A percentile compares a stretch with the other conserved stretches of the same genome.
phyloP scores from a whole-genome alignment of 2,888 invertebrate genomes.

The Cephus rjabovi region DNA sequence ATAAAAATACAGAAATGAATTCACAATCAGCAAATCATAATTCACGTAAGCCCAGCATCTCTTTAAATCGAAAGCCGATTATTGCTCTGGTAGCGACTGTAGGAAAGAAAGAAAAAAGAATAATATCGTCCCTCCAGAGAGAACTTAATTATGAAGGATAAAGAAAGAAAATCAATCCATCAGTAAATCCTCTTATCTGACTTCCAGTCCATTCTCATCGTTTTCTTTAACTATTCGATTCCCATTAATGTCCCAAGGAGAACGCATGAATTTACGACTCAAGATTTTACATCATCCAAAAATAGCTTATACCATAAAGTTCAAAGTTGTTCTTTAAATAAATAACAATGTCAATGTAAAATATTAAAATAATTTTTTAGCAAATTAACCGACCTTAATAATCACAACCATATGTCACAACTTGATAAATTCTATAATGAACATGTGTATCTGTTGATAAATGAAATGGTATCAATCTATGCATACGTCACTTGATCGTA shows the following conservation, averaged over 20 bases:
- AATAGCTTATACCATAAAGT: background rate
- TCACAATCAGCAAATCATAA: background rate
- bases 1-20: too few relatives aligned
- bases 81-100: background rate
- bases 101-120: background rate
- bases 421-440: too few relatives aligned
- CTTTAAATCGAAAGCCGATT: background rate
- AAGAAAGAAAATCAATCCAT: conserved; percentile 28
- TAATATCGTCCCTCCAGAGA: background rate
- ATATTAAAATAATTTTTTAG: background rate
- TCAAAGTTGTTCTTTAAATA: background rate
- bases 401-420: background rate
- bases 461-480: background rate
- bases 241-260: background rate
- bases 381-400: background rate
- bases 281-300: background rate
- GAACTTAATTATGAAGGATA: conserved; percentile 32
- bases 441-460: background rate
- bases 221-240: conserved; percentile 14
- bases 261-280: background rate
- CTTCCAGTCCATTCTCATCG: background rate
- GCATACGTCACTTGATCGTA: background rate
- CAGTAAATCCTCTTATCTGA: conserved; percentile 38
- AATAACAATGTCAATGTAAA: background rate
- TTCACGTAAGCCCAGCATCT: background rate